These are phyloP conservation scores for Micropterix aruncella DNA, from an alignment of 2,888 invertebrate species.

Conservation along the genomic window DNA sequence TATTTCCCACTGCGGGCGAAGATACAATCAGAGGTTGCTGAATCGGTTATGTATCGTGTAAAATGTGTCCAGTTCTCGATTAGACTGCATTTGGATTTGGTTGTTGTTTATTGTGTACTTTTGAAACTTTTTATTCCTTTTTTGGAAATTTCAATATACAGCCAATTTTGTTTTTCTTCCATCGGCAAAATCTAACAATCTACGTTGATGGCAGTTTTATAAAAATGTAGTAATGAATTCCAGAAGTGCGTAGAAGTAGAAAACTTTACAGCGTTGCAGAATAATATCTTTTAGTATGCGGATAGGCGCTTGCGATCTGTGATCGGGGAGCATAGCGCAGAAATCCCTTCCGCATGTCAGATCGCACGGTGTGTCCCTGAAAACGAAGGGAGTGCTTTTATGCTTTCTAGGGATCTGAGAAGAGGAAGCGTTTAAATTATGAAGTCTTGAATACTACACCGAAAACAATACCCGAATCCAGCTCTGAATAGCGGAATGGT, in stretches of 20 bases:
- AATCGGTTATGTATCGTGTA: slow-evolving; percentile 2
- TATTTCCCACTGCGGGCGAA: slow-evolving; percentile 3
- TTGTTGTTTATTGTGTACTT: slow-evolving; percentile 2
- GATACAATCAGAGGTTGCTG: slow-evolving; percentile 4
- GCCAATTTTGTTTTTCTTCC: slow-evolving; percentile 4
- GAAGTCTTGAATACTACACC: no score
- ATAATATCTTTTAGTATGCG: slow-evolving; percentile 9
- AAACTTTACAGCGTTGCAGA: slow-evolving; percentile 10
- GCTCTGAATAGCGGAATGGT: no score
- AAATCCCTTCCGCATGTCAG: slow-evolving; percentile 45
- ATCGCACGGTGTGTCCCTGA: no score
- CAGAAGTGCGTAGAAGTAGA: slow-evolving; percentile 9
- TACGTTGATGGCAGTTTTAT: slow-evolving; percentile 6
- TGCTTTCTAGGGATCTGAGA: no score
- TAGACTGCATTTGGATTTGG: slow-evolving; percentile 2
- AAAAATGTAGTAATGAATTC: slow-evolving; percentile 8
- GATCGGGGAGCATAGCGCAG: slow-evolving; percentile 41
- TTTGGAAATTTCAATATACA: slow-evolving; percentile 1
- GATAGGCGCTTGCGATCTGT: slow-evolving; percentile 8
- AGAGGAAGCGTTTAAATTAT: no score
- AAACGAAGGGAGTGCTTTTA: no score
- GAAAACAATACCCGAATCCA: no score
- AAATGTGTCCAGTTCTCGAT: slow-evolving; percentile 2
- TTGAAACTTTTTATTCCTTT: slow-evolving; percentile 2
- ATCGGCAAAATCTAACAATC: slow-evolving; percentile 6